Evolutionary conservation across 2,888 invertebrate species (phyloP).

Genomic region (Bimastos eiseni): DNA sequence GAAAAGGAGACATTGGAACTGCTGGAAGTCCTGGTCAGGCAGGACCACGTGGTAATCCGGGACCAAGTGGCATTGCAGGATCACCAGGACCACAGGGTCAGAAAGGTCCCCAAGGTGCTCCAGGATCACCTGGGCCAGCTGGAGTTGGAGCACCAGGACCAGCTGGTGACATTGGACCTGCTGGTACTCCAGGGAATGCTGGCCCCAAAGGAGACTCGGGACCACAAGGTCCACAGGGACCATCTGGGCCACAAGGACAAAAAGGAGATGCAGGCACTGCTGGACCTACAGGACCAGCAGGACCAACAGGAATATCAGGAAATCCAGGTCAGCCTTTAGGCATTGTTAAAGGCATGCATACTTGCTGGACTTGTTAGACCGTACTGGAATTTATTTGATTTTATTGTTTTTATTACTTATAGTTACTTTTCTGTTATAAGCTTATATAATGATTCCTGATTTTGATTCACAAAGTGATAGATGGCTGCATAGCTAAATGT

Average conservation of each 20-base stretch:
- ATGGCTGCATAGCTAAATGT: too few relatives aligned
- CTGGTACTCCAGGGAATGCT: conserved; percentile 38
- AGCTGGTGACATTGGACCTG: conserved; percentile 31
- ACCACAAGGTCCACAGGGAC: conserved; percentile 37
- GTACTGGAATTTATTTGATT: not conserved
- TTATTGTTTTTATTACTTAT: not conserved
- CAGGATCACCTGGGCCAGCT: conserved; percentile 34
- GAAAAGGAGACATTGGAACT: conserved; percentile 34
- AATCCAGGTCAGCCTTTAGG: conserved; percentile 33
- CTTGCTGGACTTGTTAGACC: not conserved
- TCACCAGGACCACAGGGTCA: conserved; percentile 38
- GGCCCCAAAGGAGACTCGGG: conserved; percentile 41
- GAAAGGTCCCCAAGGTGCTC: conserved; percentile 38
- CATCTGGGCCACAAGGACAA: conserved; percentile 38
- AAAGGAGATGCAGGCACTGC: conserved; percentile 34
- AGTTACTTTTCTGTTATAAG: not conserved
- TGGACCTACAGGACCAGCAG: conserved; percentile 37
- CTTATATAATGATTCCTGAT: not conserved
- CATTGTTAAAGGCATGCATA: not conserved
- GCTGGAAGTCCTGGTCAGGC: conserved; percentile 34
- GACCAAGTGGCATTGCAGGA: conserved; percentile 36
- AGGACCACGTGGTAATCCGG: conserved; percentile 33
- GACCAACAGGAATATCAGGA: conserved; percentile 40
- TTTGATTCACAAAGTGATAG: too few relatives aligned
- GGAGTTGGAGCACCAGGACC: conserved; percentile 21